Base-by-base conservation (phyloP, 2,113 vertebrate genomes). In the Barbus barbus region DNA sequence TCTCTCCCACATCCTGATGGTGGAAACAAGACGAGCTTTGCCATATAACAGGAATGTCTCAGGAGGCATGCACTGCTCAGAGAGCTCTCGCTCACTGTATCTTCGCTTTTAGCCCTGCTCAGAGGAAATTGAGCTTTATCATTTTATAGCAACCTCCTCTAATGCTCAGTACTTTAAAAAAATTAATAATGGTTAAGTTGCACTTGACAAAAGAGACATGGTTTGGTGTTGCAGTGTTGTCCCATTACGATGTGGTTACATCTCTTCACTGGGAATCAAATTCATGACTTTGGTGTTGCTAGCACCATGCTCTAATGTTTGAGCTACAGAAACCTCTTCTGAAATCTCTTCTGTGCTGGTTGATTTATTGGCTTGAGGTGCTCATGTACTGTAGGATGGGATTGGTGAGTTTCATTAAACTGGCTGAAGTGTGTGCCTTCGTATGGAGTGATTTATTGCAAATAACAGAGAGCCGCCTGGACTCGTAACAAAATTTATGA, bases 391-490 rank as follows among this genome's bases (percentile, higher is more conserved):
- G 46, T 51, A 51, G 76, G 82, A 90, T 84, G 85, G 85, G 85
- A 88, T 91, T 84, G 16, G 79, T 88, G 86, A 82, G 89, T 91
- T 89, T 88, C 90, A 92, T 93, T 91, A 93, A 92, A 91, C 82
- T 83, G 87, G 87, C 86, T 89, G 86, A 89, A 91, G 85, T 88
- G 87, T 89, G 90, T 82, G 44, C 78, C 90, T 85, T 83, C 84
- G 41, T 85, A 87, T 85, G 20, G 87, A 88, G 90, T 89, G 90
- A 93, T 92, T 91, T 88, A 92, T 92, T 72, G 83, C 84, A 48
- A 60, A 71, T 24, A 24, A 22, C 67, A 20, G 63, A 41, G 44
- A 88, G 8, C 73, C 72, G 86, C 85, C 89, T 85, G 81, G 80
- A 81, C 74, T 85, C 69, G n/a, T 84, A 78, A 90, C 79, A 78